These are phyloP conservation scores for Invenusta paracnida DNA, from an alignment of 2,888 invertebrate genomes.

Conservation along the genomic window DNA sequence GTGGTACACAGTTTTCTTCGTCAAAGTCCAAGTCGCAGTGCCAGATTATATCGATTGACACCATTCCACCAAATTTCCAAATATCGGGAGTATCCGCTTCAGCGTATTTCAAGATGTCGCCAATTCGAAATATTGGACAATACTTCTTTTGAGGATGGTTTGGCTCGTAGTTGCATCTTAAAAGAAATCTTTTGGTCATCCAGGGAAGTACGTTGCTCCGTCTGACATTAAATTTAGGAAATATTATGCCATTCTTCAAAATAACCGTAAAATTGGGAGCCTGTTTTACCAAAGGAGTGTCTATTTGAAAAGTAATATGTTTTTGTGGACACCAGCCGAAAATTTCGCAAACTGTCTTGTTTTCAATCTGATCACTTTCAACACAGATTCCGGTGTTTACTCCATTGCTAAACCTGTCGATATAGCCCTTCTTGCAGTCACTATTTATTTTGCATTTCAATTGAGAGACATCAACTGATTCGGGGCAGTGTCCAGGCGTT, in stretches of 20 bases:
- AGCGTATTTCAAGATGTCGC: slow-evolving; percentile 40
- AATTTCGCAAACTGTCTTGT: slow-evolving; percentile 34
- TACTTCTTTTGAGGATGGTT: no score
- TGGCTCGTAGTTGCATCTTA: slow-evolving; percentile 35
- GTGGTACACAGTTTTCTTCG: slow-evolving; percentile 33
- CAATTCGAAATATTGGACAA: slow-evolving; percentile 43
- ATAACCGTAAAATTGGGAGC: slow-evolving; percentile 42
- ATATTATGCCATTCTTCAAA: slow-evolving; percentile 40
- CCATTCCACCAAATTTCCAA: slow-evolving; percentile 33
- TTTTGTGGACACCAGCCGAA: slow-evolving; percentile 40
- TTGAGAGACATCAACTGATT: not conserved
- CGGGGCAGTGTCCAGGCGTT: slow-evolving; percentile 34
- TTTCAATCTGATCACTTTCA: not conserved
- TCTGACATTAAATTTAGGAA: slow-evolving; percentile 36
- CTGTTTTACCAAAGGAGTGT: slow-evolving; percentile 17
- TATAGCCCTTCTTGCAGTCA: slow-evolving; percentile 27
- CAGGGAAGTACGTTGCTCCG: slow-evolving; percentile 41
- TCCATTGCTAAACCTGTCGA: slow-evolving; percentile 14
- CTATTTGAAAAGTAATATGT: no score
- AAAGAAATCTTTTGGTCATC: slow-evolving; percentile 38
- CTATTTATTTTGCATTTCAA: slow-evolving; percentile 31
- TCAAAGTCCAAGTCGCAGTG: slow-evolving; percentile 40
- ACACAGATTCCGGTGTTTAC: slow-evolving; percentile 39
- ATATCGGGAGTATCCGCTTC: slow-evolving; percentile 28
- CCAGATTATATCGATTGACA: slow-evolving; percentile 38